A percentile compares a stretch with the other conserved stretches of the same genome.
These are phyloP conservation scores for Ypsolopha scabrella DNA, from an alignment of 2,888 invertebrate species.

Conservation along the genomic window DNA sequence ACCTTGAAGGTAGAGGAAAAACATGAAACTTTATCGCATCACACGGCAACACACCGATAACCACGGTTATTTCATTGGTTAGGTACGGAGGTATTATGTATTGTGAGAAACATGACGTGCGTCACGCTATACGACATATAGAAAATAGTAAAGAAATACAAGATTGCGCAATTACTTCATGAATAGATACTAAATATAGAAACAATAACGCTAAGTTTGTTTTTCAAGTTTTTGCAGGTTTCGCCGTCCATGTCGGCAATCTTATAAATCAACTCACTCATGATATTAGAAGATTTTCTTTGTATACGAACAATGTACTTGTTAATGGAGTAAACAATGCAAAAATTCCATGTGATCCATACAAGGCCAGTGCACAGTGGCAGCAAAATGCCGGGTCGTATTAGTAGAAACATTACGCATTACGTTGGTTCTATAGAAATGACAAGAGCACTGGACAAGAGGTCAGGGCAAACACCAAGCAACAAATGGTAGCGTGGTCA, in stretches of 20 bases:
- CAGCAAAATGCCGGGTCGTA: not conserved
- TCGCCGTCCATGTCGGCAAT: not conserved
- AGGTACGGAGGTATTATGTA: not conserved
- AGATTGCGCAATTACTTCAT: conserved; percentile 24
- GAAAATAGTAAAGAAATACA: conserved; percentile 31
- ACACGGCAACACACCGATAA: not conserved
- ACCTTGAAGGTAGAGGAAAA: not conserved
- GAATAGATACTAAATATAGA: conserved; percentile 19
- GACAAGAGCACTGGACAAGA: conserved; percentile 31
- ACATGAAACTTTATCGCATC: conserved; percentile 1
- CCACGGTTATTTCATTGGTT: not conserved
- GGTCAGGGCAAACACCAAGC: conserved; percentile 56
- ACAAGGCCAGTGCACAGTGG: conserved; percentile 37
- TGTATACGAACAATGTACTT: not conserved
- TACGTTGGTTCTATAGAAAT: conserved; percentile 26
- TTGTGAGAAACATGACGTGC: conserved; percentile 26
- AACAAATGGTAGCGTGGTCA: conserved; percentile 36
- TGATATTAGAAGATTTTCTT: too few species aligned
- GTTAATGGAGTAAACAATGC: not conserved
- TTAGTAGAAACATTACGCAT: conserved; percentile 32
- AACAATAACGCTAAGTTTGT: conserved; percentile 16
- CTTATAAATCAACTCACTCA: not conserved
- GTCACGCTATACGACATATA: conserved; percentile 30
- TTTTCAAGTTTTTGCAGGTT: conserved; percentile 16
- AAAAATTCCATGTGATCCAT: conserved; percentile 18